Conservation (phyloP, 2,797 vertebrate genomes). For the Pseudochirops cupreus region DNA sequence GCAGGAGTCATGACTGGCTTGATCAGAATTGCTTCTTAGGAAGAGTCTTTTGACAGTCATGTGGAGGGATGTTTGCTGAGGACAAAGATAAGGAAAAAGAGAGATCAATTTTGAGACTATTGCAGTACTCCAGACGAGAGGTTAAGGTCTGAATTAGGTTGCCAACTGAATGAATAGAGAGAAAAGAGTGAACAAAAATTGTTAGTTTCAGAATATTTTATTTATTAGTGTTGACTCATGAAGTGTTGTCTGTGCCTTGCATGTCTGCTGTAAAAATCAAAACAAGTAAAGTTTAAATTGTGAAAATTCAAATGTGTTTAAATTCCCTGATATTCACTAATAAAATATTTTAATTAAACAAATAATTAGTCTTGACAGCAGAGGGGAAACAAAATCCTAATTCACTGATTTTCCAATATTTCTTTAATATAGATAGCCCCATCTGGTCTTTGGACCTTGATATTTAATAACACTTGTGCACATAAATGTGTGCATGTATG, state of each 20-base stretch:
- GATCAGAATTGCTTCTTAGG: neutral
- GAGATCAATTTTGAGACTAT: neutral
- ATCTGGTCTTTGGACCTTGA: neutral
- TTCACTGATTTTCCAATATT: neutral
- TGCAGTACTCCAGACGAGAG: neutral
- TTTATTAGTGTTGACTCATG: neutral
- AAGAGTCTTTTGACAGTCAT: neutral
- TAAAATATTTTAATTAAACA: neutral
- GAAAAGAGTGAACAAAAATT: neutral
- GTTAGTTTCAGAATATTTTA: neutral
- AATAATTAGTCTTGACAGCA: neutral
- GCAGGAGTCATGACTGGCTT: neutral
- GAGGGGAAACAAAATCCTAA: neutral
- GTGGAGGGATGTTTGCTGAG: neutral
- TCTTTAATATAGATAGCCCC: neutral
- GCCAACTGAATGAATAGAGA: neutral
- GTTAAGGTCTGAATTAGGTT: neutral
- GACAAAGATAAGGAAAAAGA: neutral
- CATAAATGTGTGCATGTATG: neutral
- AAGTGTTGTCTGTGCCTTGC: neutral
- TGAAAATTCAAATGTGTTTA: neutral
- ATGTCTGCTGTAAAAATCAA: neutral
- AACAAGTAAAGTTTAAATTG: neutral
- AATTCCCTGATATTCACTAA: neutral
- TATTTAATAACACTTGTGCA: neutral